Base-by-base conservation (phyloP, 2,888 invertebrate genomes). In the Chymomyza amoena region DNA sequence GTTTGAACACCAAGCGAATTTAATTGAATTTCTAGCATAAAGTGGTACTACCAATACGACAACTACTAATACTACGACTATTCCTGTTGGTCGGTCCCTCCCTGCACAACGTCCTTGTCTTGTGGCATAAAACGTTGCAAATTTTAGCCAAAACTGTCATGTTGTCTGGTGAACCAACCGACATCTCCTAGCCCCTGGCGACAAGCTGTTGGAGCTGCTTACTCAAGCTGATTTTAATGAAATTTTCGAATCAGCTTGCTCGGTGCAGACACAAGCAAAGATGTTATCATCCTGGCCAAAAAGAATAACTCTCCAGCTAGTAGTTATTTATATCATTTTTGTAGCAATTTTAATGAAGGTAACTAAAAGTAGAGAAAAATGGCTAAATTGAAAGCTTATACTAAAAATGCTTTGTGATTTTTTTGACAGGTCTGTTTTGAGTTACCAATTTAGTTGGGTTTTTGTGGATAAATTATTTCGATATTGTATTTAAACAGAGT, bases 241-340 rank as follows among this genome's bases (percentile, higher is more conserved):
- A 76, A 81, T 76, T 81, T 86, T 71, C 76, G 64, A 81, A 79
- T 76, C 81, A 59, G 70, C n/a, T 74, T 70, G 77, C 62, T 56
- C 72, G 66, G 73, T 68, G 39, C 81, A 78, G 74, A 70, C 81
- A 85, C 67, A 45, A 45, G 39, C 39, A 45, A 13, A 45, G 10
- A 45, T 45, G 10, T 45, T 15, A 45, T 13, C 39, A 45, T 13
- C 39, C 39, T 45, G 13, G 39, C 39, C 13, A 45, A 45, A 10
- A 13, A 13, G 13, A 15, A 13, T 32, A 32, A 32, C 32, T 32
- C 7, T 6, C 0, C 13, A 39, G 1, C 39, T 39, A 39, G 10
- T 45, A 36, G 13, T 10, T 45, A 45, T 45, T 45, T 45, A 13
- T 45, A 45, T 7, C 36, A 36, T 36, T 36, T 36, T 36, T 36